Evolutionary conservation across 2,797 vertebrate species (phyloP).

Genomic region (Poecilia gillii): DNA sequence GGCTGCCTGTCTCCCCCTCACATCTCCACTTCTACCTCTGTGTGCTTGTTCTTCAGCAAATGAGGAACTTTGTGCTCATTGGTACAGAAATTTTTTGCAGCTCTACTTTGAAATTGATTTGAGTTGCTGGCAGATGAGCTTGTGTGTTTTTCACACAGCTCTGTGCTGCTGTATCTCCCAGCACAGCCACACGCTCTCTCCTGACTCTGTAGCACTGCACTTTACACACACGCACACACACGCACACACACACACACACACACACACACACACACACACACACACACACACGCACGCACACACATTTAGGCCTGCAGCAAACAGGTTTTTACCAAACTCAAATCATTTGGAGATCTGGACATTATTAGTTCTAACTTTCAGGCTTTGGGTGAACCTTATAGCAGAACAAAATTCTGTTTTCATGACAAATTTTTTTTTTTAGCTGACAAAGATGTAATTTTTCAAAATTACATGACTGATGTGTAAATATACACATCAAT

Average conservation of each 20-base stretch:
- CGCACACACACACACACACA: too few relatives aligned
- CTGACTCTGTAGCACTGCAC: conserved; percentile 1
- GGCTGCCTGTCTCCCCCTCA: conserved; percentile 31
- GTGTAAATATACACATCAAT: not conserved
- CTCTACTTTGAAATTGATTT: conserved; percentile 89
- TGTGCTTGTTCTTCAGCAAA: conserved; percentile 69
- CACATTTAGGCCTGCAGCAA: conserved; percentile 8
- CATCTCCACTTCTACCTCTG: conserved; percentile 28
- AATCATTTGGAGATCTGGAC: not conserved
- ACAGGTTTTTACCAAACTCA: not conserved
- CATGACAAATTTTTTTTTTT: not conserved
- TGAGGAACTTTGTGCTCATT: conserved; percentile 77
- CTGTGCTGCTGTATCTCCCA: conserved; percentile 37
- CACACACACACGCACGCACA: too few relatives aligned
- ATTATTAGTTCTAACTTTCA: not conserved
- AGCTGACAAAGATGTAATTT: not conserved
- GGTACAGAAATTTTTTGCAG: conserved; percentile 83
- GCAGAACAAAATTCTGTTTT: not conserved
- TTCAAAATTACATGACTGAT: not conserved
- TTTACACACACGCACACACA: conserved; percentile 15
- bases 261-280: not conserved
- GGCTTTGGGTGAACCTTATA: not conserved
- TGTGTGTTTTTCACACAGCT: conserved; percentile 91
- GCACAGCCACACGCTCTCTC: not conserved
- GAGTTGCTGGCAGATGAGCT: conserved; percentile 83